These are phyloP conservation scores for Poeciliopsis infans DNA, from an alignment of 2,797 vertebrate species.

Conservation along the genomic window DNA sequence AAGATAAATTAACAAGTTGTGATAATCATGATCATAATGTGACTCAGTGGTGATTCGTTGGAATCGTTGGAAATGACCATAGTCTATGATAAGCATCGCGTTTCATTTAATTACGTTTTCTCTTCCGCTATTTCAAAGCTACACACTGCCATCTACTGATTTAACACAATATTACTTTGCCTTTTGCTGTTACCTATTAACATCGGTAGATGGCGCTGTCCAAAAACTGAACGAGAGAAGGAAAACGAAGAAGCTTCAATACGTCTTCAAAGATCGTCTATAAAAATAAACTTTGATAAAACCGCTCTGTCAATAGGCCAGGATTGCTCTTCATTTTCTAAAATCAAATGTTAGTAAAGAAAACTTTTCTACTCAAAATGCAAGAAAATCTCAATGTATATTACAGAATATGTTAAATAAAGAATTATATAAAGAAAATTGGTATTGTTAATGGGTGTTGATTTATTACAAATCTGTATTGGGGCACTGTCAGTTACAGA, in stretches of 20 bases:
- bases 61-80: neutral
- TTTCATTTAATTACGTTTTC: neutral
- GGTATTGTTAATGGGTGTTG: neutral
- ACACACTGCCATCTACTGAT: constrained; percentile 63
- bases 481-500: neutral
- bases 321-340: neutral
- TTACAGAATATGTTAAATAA: neutral
- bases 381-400: neutral
- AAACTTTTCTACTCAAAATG: neutral
- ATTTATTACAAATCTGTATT: neutral
- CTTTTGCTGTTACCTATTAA: neutral
- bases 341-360: neutral
- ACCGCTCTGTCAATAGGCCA: neutral
- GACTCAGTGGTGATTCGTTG: neutral
- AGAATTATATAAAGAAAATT: neutral
- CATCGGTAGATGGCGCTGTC: constrained; percentile 33
- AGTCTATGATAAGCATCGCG: neutral
- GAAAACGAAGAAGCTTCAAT: constrained; percentile 37
- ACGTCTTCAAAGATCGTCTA: constrained; percentile 51
- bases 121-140: constrained; percentile 9
- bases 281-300: accelerated
- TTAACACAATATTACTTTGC: neutral
- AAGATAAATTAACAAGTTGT: neutral
- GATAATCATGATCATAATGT: neutral
- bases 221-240: accelerated